phyloP scores from a whole-genome alignment of 2,113 vertebrate species.

The Pungitius pungitius region DNA sequence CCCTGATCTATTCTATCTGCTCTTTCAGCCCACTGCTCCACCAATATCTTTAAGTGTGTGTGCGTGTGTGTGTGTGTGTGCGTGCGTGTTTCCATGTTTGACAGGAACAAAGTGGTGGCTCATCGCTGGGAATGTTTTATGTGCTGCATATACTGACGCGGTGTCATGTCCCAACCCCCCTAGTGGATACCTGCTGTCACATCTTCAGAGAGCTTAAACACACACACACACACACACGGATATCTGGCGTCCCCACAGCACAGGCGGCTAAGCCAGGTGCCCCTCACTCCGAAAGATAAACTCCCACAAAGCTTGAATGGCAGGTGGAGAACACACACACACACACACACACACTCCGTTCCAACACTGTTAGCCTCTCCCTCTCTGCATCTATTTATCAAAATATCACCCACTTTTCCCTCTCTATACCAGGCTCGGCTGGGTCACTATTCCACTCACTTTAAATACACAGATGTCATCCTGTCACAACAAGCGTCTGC shows the following conservation, averaged over 20 bases:
- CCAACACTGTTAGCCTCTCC: neutral
- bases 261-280: constrained; percentile 66
- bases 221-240: constrained; percentile 17
- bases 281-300: constrained; percentile 68
- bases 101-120: constrained; percentile 56
- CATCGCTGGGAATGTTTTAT: constrained; percentile 63
- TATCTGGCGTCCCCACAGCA: constrained; percentile 56
- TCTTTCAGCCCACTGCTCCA: constrained; percentile 44
- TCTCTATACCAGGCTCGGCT: neutral
- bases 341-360: neutral
- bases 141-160: constrained; percentile 59
- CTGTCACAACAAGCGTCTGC: constrained; percentile 9
- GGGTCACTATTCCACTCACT: constrained; percentile 31
- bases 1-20: constrained; percentile 53
- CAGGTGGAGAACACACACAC: constrained; percentile 48
- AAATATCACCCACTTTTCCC: neutral
- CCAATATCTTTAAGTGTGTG: neutral
- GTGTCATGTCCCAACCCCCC: constrained; percentile 60
- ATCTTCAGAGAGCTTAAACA: constrained; percentile 49
- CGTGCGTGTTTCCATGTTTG: constrained; percentile 35
- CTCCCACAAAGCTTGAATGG: constrained; percentile 73
- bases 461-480: constrained; percentile 13
- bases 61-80: constrained; percentile 30
- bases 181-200: constrained; percentile 72
- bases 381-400: constrained; percentile 6